phyloP scores from a whole-genome alignment of 2,888 invertebrate species.

The Cetonia aurata region DNA sequence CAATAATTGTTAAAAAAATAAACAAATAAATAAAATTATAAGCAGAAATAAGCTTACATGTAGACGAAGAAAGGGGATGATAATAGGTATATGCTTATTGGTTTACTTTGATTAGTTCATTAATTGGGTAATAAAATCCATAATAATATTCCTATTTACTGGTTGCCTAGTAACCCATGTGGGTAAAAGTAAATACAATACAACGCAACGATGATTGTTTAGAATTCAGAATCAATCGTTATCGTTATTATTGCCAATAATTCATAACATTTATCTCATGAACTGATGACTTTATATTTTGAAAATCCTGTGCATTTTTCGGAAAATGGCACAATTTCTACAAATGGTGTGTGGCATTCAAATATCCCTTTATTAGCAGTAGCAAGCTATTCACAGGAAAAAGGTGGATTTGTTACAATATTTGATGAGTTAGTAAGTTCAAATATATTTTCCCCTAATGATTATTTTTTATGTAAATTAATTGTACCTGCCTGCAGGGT shows the following conservation, averaged over 20 bases:
- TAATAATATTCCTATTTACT: background rate
- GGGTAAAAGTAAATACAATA: slow-evolving; percentile 1
- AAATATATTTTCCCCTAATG: background rate
- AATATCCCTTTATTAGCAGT: slow-evolving; percentile 85
- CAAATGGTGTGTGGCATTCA: slow-evolving; percentile 87
- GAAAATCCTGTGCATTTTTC: slow-evolving; percentile 85
- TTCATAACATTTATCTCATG: background rate
- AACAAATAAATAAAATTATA: too few relatives aligned
- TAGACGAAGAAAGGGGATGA: too few relatives aligned
- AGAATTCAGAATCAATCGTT: too few relatives aligned
- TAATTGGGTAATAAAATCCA: too few relatives aligned
- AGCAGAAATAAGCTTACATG: too few relatives aligned
- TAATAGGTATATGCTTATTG: too few relatives aligned
- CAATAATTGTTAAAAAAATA: too few relatives aligned
- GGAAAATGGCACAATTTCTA: slow-evolving; percentile 82
- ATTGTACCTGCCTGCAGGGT: slow-evolving; percentile 70
- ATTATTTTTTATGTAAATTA: slow-evolving; percentile 1
- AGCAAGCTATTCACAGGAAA: slow-evolving; percentile 88
- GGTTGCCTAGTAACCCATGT: slow-evolving; percentile 35
- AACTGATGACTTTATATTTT: slow-evolving; percentile 80
- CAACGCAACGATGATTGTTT: background rate
- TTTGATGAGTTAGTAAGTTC: slow-evolving; percentile 83
- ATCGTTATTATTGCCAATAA: too few relatives aligned
- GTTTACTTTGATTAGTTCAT: too few relatives aligned
- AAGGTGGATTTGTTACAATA: slow-evolving; percentile 89